Evolutionary conservation across 2,888 invertebrate species (phyloP), one percentile per base, ranked within the genome.

Genomic region (Melangyna quadrimaculata): DNA sequence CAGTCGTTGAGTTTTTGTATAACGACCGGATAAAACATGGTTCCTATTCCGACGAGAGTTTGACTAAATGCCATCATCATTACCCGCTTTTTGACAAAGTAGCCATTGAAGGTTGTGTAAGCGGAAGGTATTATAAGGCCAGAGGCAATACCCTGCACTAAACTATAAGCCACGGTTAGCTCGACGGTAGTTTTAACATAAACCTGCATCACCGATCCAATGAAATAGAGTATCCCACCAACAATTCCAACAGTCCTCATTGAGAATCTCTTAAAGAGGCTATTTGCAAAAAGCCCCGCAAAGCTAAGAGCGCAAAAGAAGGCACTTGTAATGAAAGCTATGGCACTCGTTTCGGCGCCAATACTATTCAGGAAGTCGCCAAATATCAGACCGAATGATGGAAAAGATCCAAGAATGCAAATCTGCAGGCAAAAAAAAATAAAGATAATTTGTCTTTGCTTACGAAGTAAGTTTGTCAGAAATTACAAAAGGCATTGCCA

Each of bases 21-120:
- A 2, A 94, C 89, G 74, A 94, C 93, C 0, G 96, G 96, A 89
- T 95, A 95, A 0, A 94, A 93, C 89, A 96, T 96, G 8, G 94
- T 94, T 0, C 95, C 95, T 51, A 95, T 90, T 9, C 95, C 95
- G 88, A 96, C 94, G 87, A 95, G 91, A 0, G 95, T 94, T 90
- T 96, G 96, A n/a, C 95, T 94, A 12, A 95, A 93, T 0, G 75
- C 95, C 95, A 96, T 96, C 93, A 96, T 95, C 70, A 95, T 93
- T 0, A 95, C 94, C 7, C 96, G 93, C 89, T 94, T 95, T 88
- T 94, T 94, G 0, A 95, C 94, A 88, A 96, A 96, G 89, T 96
- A 96, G 84, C 94, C 94, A 88, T 96, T 96, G 88, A 96, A 95
- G 7, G 95, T 94, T 1, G 96, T 95, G 87, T 95, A 95, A 57